Evolutionary conservation across 2,797 vertebrate genomes (phyloP).

Genomic region (Mionectes olivaceus): DNA sequence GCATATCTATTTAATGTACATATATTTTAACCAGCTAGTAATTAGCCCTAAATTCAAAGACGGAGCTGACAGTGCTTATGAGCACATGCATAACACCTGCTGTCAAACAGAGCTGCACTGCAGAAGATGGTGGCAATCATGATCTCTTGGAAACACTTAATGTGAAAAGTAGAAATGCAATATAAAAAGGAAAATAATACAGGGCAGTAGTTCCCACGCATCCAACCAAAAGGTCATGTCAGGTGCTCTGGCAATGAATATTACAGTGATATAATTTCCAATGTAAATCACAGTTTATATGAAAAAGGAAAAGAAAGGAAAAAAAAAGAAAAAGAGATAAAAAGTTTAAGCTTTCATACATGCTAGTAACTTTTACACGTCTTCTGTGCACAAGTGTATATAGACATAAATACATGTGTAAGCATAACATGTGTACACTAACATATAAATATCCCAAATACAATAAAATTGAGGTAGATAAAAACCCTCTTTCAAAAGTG

Average conservation of each 20-base stretch:
- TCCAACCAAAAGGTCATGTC: background rate
- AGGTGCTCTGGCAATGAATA: background rate
- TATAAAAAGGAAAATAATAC: background rate
- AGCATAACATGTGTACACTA: background rate
- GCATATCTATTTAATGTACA: background rate
- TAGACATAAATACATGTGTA: background rate
- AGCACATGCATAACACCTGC: background rate
- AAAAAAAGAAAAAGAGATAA: accelerated
- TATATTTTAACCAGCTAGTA: background rate
- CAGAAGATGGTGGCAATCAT: background rate
- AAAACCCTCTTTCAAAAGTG: background rate
- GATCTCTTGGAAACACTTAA: background rate
- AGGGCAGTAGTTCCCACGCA: background rate
- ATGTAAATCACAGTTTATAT: background rate
- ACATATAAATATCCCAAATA: background rate
- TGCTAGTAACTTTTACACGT: background rate
- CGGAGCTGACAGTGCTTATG: background rate
- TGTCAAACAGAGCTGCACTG: background rate
- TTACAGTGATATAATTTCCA: background rate
- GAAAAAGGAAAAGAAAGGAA: background rate
- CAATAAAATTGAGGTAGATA: background rate
- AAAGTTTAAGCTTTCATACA: background rate
- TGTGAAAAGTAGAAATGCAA: background rate
- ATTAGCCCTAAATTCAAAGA: background rate
- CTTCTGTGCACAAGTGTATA: background rate